Evolutionary conservation across 2,888 invertebrate genomes (phyloP), one percentile per base, ranked within the genome.

Genomic region (Oxytorus armatus): DNA sequence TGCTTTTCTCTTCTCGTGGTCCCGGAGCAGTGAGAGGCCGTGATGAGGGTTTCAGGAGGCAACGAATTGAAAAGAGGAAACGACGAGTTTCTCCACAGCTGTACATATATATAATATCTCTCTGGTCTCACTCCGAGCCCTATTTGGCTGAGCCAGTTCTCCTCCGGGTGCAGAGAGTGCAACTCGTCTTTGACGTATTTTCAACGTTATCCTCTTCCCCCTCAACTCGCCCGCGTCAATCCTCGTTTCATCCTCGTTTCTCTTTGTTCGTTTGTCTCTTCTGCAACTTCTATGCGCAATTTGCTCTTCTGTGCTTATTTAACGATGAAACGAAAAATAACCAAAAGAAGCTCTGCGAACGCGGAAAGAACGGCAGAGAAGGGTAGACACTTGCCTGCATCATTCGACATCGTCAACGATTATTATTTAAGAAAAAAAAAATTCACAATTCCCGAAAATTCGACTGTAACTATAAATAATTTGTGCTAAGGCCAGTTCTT

Each of bases 1-100:
- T 42, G 53, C 29, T 23, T 75, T 55, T 65, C 69, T 69, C 51
- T 74, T 65, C 29, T 39, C 63, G 66, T 36, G 53, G 55, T 74
- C 29, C 21, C 21, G 25, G 11, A 25, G 39, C 11, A 42, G 68
- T 0, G 29, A 18, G 11, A 66, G 66, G 53, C 42, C 39, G 51
- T 79, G 79, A 75, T 66, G 79, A 75, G 75, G 63, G 70, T 76
- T 79, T 70, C 69, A 61, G 79, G 44, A 70, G 53, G 66, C 70
- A 76, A 72, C 79, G 75, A 79, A 79, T 72, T 76, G 70, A 59
- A 72, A 75, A 75, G 75, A 75, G 65, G 59, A 70, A 75, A 75
- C 59, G 57, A 70, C 59, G 70, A 79, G 70, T 53, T 75, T 59
- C 63, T 63, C 53, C 49, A 49, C 23, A 16, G 49, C 16, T 57